These are phyloP conservation scores for Thyatira batis DNA, from an alignment of 2,888 invertebrate genomes.

Conservation along the genomic window DNA sequence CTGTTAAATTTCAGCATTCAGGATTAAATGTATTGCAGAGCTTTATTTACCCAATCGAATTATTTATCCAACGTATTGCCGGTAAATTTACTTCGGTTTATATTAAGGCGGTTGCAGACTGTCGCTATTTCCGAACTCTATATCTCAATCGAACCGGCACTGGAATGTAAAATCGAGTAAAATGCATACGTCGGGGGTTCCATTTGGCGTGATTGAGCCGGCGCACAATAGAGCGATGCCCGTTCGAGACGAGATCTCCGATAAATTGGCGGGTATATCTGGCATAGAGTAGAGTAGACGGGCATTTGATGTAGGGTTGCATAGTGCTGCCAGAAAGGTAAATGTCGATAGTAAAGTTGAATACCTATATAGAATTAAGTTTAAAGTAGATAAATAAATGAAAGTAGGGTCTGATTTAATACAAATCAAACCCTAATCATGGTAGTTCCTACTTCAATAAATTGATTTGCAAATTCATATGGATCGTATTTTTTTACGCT, in stretches of 20 bases:
- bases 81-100: not conserved
- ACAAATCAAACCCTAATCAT: no score
- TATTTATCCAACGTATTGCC: not conserved
- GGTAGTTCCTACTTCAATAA: no score
- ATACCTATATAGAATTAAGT: not conserved
- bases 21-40: not conserved
- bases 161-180: conserved; percentile 66
- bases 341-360: not conserved
- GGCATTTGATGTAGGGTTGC: conserved; percentile 9
- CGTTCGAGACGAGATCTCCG: conserved; percentile 29
- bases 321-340: not conserved
- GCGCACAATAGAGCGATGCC: conserved; percentile 43
- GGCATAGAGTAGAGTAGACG: conserved; percentile 33
- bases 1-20: not conserved
- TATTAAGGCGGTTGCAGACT: conserved; percentile 22
- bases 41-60: not conserved
- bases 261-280: conserved; percentile 47
- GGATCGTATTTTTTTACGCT: no score
- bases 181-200: conserved; percentile 54
- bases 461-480: no score
- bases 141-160: conserved; percentile 41
- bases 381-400: no score
- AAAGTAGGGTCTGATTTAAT: no score
- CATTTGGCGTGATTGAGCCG: conserved; percentile 68
- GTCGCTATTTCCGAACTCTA: conserved; percentile 46